Conservation (phyloP, 2,797 vertebrate genomes). For the Manis javanica region DNA sequence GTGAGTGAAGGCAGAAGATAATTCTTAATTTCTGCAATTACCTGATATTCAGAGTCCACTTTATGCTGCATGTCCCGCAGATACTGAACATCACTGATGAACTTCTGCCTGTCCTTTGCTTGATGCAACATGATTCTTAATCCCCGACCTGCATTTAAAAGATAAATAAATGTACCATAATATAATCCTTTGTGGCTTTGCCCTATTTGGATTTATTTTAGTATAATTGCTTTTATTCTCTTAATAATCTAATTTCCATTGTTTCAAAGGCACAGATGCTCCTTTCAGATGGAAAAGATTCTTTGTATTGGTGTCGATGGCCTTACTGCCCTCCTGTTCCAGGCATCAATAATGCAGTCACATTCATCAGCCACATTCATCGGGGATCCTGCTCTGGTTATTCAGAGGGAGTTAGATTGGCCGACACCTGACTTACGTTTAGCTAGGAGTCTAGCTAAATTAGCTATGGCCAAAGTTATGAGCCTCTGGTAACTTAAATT, state of each 20-base stretch:
- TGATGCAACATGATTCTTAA: conserved; percentile 71
- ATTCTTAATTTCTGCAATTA: neutral
- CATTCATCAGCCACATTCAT: neutral
- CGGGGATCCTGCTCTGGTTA: neutral
- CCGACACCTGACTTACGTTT: neutral
- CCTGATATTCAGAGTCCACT: conserved; percentile 78
- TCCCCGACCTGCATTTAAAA: conserved; percentile 61
- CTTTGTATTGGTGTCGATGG: neutral
- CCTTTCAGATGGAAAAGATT: neutral
- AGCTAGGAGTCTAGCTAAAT: neutral
- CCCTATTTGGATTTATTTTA: neutral
- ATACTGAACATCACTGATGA: conserved; percentile 63
- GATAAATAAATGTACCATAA: neutral
- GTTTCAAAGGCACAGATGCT: conserved; percentile 40
- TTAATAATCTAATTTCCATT: conserved; percentile 46
- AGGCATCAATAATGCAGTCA: conserved; percentile 45
- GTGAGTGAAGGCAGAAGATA: neutral
- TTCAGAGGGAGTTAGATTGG: neutral
- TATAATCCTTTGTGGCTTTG: neutral
- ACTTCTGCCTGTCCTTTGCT: conserved; percentile 76
- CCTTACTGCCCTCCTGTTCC: conserved; percentile 4
- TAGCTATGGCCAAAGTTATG: neutral
- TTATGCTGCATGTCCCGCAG: conserved; percentile 74
- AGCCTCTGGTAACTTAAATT: neutral
- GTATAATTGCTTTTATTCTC: conserved; percentile 22